Evolutionary conservation across 2,113 vertebrate species (phyloP).

Genomic region (Poicephalus gulielmi): DNA sequence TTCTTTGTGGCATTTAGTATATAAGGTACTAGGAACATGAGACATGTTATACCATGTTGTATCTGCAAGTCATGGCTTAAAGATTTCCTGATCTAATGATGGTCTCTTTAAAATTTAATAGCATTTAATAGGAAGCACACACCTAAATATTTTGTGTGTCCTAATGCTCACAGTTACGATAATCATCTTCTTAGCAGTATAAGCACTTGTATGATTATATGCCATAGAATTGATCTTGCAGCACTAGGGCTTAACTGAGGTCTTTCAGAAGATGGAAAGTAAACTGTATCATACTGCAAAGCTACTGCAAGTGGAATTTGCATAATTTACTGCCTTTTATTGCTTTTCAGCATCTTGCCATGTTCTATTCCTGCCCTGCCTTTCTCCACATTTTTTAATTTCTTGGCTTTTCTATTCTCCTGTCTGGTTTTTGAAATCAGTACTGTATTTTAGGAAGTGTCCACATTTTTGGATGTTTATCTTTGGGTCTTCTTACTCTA

Average conservation of each 20-base stretch:
- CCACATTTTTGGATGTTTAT: not conserved
- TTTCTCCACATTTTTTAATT: not conserved
- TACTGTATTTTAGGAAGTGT: not conserved
- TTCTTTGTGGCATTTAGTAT: not conserved
- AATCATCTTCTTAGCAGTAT: not conserved
- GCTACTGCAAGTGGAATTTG: not conserved
- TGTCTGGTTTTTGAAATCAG: not conserved
- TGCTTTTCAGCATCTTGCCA: not conserved
- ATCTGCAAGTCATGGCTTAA: not conserved
- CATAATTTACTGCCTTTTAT: not conserved
- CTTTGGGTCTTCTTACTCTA: not conserved
- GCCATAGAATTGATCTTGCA: not conserved
- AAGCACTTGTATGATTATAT: not conserved
- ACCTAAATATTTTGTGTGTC: not conserved
- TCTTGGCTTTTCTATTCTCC: not conserved
- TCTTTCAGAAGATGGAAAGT: not conserved
- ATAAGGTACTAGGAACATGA: rapidly evolving
- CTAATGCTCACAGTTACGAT: not conserved
- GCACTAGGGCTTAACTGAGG: not conserved
- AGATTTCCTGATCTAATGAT: not conserved
- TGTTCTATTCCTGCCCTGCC: not conserved
- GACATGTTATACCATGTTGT: not conserved
- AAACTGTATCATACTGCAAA: not conserved
- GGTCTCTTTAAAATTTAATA: not conserved
- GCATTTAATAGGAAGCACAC: not conserved